phyloP scores from a whole-genome alignment of 1,140 invertebrate genomes.

The Riptortus pedestris region DNA sequence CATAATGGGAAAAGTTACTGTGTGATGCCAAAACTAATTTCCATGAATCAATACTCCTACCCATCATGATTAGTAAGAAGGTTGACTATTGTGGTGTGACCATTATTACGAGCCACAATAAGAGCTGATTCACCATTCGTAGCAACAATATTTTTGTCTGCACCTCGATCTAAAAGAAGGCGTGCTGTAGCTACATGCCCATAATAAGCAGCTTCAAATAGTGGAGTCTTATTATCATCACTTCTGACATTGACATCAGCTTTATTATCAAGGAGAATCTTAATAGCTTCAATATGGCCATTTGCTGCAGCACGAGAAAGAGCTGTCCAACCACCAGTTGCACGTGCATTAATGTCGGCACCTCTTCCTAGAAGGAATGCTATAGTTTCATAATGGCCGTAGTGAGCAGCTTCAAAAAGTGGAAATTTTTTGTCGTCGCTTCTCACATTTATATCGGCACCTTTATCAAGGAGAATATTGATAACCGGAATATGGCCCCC shows the following conservation, averaged over 20 bases:
- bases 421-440: neutral
- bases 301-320: neutral
- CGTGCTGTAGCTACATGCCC: neutral
- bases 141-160: neutral
- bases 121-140: neutral
- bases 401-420: neutral
- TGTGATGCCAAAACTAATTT: no score
- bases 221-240: neutral
- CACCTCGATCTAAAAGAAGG: neutral
- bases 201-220: neutral
- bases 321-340: neutral
- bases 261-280: neutral
- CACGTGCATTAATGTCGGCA: neutral
- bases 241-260: neutral
- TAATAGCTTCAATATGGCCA: neutral
- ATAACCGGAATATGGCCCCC: neutral
- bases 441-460: neutral
- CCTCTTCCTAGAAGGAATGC: neutral
- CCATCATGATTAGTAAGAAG: no score
- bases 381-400: neutral
- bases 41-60: no score
- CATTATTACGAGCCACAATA: neutral
- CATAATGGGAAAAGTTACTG: no score
- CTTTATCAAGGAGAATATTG: neutral
- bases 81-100: neutral